Evolutionary conservation across 2,888 invertebrate species (phyloP).

Genomic region (Perizoma flavofasciatum): DNA sequence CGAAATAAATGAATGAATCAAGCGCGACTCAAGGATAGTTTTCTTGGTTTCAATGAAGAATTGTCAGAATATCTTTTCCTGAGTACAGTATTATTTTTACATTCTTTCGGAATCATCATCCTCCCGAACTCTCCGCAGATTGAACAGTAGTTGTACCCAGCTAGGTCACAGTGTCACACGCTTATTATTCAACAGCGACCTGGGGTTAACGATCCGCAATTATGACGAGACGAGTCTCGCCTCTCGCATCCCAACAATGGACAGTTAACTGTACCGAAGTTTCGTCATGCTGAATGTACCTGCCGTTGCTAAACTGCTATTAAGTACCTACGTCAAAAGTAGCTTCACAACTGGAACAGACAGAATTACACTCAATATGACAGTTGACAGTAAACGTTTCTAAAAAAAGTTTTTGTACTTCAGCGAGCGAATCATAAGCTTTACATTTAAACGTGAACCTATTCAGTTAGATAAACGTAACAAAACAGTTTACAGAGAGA

Average conservation of each 20-base stretch:
- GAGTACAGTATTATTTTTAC: no score
- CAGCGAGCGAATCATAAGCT: no score
- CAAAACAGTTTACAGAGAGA: no score
- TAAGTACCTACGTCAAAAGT: conserved; percentile 10
- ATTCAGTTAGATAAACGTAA: no score
- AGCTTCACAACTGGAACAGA: conserved; percentile 1
- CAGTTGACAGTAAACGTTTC: neutral
- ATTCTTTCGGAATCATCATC: no score
- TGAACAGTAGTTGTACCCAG: conserved; percentile 10
- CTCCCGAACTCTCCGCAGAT: no score
- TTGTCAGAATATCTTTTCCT: no score
- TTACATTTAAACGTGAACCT: no score
- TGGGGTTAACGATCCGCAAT: conserved; percentile 62
- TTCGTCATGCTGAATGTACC: conserved; percentile 50
- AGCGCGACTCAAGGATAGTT: no score
- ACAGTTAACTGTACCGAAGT: conserved; percentile 54
- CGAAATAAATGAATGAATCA: no score
- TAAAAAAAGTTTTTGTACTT: neutral
- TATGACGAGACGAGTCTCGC: conserved; percentile 56
- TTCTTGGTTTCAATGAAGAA: no score
- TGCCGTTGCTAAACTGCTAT: conserved; percentile 24
- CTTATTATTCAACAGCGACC: conserved; percentile 28
- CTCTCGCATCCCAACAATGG: conserved; percentile 58
- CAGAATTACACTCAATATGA: neutral
- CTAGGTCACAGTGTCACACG: conserved; percentile 50